A percentile compares a stretch with the other conserved stretches of the same genome.
phyloP scores from a whole-genome alignment of 2,888 invertebrate species.

The Glyphotaelius pellucidus region DNA sequence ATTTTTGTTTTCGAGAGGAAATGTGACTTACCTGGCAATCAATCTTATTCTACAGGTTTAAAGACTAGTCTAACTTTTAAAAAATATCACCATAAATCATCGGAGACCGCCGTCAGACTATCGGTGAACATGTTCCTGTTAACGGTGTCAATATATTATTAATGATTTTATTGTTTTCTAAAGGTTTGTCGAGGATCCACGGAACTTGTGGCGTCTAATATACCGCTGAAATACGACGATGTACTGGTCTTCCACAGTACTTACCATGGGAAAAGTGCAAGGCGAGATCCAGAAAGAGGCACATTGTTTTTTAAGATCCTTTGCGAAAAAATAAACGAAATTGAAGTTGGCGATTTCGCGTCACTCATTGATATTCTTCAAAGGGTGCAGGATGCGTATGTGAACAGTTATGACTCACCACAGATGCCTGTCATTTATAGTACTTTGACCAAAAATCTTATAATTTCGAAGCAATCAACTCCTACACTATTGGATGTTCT shows the following conservation, averaged over 20 bases:
- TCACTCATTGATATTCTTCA: not conserved
- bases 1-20: too few species aligned
- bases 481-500: too few species aligned
- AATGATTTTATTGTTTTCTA: too few species aligned
- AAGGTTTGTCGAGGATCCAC: too few species aligned
- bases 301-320: constrained; percentile 30
- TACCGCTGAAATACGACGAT: not conserved
- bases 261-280: not conserved
- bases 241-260: constrained; percentile 25
- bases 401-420: not conserved
- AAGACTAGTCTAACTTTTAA: too few species aligned
- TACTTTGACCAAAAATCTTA: not conserved
- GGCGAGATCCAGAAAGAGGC: not conserved
- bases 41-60: too few species aligned
- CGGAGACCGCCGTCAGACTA: too few species aligned
- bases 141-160: not conserved
- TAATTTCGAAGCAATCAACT: not conserved
- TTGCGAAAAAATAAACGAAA: not conserved
- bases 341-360: not conserved
- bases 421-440: not conserved
- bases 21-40: too few species aligned
- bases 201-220: too few species aligned
- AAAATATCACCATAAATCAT: too few species aligned
- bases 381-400: not conserved
- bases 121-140: too few species aligned